phyloP scores from a whole-genome alignment of 2,113 vertebrate species.

The Odocoileus virginianus region DNA sequence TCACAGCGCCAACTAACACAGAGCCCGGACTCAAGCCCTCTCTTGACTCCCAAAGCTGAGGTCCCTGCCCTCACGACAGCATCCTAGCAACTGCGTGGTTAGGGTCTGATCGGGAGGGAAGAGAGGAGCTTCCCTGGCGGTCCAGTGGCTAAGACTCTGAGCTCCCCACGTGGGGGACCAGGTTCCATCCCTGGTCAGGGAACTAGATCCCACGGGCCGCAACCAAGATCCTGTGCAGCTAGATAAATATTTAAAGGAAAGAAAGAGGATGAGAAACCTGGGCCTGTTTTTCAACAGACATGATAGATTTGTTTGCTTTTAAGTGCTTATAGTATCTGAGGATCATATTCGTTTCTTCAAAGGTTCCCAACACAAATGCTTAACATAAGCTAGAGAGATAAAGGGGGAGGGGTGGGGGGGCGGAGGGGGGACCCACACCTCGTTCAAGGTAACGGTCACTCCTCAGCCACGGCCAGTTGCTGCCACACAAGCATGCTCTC shows the following conservation, averaged over 20 bases:
- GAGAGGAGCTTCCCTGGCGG: neutral
- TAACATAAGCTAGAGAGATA: neutral
- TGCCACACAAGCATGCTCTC: neutral
- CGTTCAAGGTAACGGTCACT: neutral
- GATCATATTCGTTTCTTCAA: neutral
- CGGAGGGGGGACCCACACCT: rapidly evolving
- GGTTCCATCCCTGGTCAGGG: neutral
- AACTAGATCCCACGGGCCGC: neutral
- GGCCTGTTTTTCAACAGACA: neutral
- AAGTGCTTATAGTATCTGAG: neutral
- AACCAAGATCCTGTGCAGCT: neutral
- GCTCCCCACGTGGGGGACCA: neutral
- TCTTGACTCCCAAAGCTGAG: neutral
- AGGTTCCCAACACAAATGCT: neutral
- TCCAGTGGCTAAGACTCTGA: neutral
- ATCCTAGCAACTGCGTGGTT: neutral
- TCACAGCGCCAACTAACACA: neutral
- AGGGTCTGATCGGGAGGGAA: neutral
- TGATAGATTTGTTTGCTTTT: neutral
- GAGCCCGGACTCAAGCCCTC: neutral
- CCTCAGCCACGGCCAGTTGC: neutral
- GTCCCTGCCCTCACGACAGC: neutral
- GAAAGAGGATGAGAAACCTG: neutral
- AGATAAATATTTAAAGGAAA: neutral
- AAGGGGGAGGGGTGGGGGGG: rapidly evolving